Conservation (phyloP, 2,797 vertebrate species). For the Halcyon smyrnensis region DNA sequence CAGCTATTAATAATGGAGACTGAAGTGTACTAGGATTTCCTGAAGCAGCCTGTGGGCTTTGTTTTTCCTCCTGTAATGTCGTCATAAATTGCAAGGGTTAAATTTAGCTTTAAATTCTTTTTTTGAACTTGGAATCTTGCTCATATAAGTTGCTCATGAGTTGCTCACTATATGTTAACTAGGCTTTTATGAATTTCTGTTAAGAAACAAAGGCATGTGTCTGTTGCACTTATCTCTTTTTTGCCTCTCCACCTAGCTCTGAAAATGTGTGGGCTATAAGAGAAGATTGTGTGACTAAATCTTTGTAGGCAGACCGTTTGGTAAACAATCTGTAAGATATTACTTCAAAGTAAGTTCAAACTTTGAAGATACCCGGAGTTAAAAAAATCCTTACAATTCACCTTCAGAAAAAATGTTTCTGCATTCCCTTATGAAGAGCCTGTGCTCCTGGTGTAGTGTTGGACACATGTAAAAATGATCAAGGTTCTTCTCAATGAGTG, state of each 20-base stretch:
- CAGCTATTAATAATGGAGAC: neutral
- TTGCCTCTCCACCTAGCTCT: neutral
- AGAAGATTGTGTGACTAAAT: neutral
- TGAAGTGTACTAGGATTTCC: neutral
- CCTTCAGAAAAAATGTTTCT: neutral
- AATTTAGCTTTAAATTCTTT: neutral
- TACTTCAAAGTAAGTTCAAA: neutral
- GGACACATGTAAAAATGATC: accelerated
- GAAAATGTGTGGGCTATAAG: neutral
- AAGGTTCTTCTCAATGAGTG: accelerated
- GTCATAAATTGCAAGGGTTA: neutral
- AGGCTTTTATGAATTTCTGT: neutral
- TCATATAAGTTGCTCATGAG: neutral
- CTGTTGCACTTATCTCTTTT: neutral
- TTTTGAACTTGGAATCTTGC: neutral
- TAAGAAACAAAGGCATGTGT: neutral
- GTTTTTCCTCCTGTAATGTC: neutral
- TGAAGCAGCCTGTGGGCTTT: neutral
- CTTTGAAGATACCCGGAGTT: neutral
- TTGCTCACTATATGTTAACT: neutral
- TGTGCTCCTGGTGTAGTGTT: neutral
- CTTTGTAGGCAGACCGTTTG: neutral
- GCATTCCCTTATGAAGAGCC: neutral
- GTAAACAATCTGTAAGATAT: neutral
- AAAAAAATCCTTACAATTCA: neutral